Base-by-base conservation (phyloP, 1,140 invertebrate species). In the Odontomachus brunneus region DNA sequence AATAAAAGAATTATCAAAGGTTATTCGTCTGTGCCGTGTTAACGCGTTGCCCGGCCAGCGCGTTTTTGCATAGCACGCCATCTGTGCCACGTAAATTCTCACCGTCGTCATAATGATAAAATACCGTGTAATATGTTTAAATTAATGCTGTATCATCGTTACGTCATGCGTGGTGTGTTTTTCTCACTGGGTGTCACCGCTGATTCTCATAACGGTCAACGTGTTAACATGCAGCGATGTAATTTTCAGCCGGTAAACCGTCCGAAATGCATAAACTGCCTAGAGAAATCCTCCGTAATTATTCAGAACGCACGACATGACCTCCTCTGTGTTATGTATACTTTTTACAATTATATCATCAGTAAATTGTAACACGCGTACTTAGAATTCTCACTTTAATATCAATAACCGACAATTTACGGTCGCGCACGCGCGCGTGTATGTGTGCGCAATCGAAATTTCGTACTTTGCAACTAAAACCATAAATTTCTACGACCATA, bases 361-460 rank as follows among this genome's bases (percentile, higher is more conserved):
- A 24, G 4, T 2, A 71, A 53, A 33, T 53, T 11, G 3, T 0
- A 19, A 71, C 3, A 29, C 38, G 38, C 38, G 38, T 33, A 33
- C 38, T 4, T 11, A 44, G 1, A 71, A 4, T 55, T 71, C 22
- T 9, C 7, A 17, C 17, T 67, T 51, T 51, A 15, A 19, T 11
- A 71, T 3, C 53, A 55, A 71, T 55, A 71, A 55, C 53, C 51
- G 19, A 51, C 15, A n/a, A n/a, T 26, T 29, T 53, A 44, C 38
- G 38, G 7, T 69, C 2, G 3, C 15, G 15, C n/a, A n/a, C n/a
- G n/a, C n/a, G n/a, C n/a, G n/a, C n/a, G n/a, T n/a, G n/a, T n/a
- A n/a, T 5, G 51, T 53, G 33, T 69, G n/a, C n/a, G n/a, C n/a
- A n/a, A 69, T 51, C 11, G 7, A 0, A 33, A 44, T 44, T 44